Evolutionary conservation across 1,140 invertebrate genomes (phyloP), one percentile per base, ranked within the genome.

Genomic region (Cyclargus thomasi): DNA sequence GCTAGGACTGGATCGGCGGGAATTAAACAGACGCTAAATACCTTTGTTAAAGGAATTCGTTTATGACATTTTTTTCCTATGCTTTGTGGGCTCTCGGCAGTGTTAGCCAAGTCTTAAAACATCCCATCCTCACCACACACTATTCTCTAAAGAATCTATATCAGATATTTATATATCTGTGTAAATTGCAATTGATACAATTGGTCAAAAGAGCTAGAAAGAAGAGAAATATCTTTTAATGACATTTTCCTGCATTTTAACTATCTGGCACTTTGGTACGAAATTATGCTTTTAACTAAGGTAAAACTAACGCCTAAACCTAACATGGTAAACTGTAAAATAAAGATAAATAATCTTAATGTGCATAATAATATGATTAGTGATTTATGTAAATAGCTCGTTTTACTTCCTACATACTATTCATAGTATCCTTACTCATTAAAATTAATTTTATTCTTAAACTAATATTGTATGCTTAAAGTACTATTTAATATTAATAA

Each of bases 181-280:
- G 55, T 11, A 21, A 59, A 11, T 59, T 20, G 18, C 10, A 59
- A 20, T 59, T 18, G 55, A 21, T 59, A 59, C 8, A 21, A 59
- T 20, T 59, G 55, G 55, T 20, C 55, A 59, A 20, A 59, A 20
- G 21, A 10, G 55, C 55, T 59, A 59, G 18, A 59, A 59, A 59
- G 55, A 59, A 59, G 55, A 59, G 18, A 59, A 59, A 59, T 59
- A 21, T 21, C 17, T 59, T 20, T 59, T 21, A 57, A 20, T 59
- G 17, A 8, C 17, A 59, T 59, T 20, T 55, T 55, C 53, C 18
- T 55, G 14, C 39, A 47, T 47, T 47, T 47, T 47, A 47, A 47
- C 14, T 47, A 47, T 47, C 39, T 47, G 39, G 39, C 39, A 47
- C 39, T 11, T 14, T 47, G 14, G 10, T 47, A 47, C 39, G 39